Base-by-base conservation (phyloP, 2,888 invertebrate species). In the Lacanobia wlatinum region DNA sequence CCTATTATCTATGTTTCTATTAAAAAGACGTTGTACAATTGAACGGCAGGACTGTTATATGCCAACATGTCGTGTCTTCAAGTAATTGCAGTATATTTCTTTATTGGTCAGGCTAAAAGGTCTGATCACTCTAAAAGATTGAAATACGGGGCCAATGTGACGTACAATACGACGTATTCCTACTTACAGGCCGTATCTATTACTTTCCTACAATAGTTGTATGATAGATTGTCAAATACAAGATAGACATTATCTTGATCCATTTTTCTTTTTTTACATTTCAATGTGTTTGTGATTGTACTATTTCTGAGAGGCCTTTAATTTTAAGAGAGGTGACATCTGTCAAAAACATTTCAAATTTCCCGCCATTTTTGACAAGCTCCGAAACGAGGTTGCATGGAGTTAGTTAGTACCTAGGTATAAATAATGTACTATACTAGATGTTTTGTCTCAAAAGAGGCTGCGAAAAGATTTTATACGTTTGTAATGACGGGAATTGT, bases 51-150 rank as follows among this genome's bases (percentile, higher is more conserved):
- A 3, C 43, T 56, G 16, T 18, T 14, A n/a, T 63, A 60, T 12
- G 34, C 14, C 12, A 40, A 55, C 12, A 69, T 64, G 70, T 60
- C 76, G 61, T 83, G 73, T 61, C 53, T 65, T 55, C 14, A 48
- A 77, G 84, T 69, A 82, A 82, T 82, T 80, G 63, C 38, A 18
- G 21, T 48, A 67, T 56, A 66, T 70, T 69, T 73, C 8, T 23
- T 71, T 70, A 81, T 77, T 77, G 67, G 58, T n/a, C 12, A 52
- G 50, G 64, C 3, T 66, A 55, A 82, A 79, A 62, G 62, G 64
- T 59, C 56, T 48, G 70, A 1, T 46, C 84, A 84, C 76, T 82
- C 50, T 10, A 14, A 52, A 40, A 61, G 34, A 82, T 82, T 82
- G 70, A 66, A 78, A 65, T 40, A 46, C 12, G 12, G 8, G n/a